Base-by-base conservation (phyloP, 2,113 vertebrate genomes). In the Barbus barbus region DNA sequence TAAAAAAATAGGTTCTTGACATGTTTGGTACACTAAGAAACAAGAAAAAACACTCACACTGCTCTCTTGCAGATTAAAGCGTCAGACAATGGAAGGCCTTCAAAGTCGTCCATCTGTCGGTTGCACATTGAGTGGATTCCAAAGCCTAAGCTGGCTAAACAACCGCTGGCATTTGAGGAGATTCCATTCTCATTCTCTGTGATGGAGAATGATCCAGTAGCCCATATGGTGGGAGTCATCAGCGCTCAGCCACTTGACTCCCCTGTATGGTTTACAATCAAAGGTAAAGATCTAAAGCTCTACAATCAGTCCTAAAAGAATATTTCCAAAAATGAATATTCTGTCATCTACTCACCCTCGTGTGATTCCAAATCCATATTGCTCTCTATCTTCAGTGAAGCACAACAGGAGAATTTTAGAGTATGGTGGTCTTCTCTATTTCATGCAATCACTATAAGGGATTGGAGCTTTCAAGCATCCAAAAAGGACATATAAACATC, bases 61-160 rank as follows among this genome's bases (percentile, higher is more conserved):
- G 53, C 72, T 51, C 13, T 81, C 33, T 91, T 86, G 31, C 87
- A 96, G 96, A 96, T 96, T 89, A 96, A 95, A 91, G 96, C 94
- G 61, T 93, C 95, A 86, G 96, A 96, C 91, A 96, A 95, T 41
- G 96, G 96, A 58, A 94, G 93, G 7, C 95, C 96, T 83, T 95
- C 96, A 87, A 96, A 95, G 81, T 96, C 94, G 0, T 95, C 96
- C 3, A 95, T 92, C 69, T 94, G 95, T 6, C 92, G 95, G 13
- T 94, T 96, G 89, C 95, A 96, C 75, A 93, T 96, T 86, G 95
- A 96, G 87, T 96, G 96, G 96, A 96, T 96, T 87, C 83, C 93
- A 74, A 96, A 94, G 86, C 96, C 96, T 0, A 16, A 88, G 78
- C 95, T 95, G 0, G 86, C 94, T 6, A 56, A 81, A 53, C 93